A percentile compares a stretch with the other conserved stretches of the same genome.
Conservation (phyloP, 2,888 invertebrate genomes). For the Drosophila putrida region DNA sequence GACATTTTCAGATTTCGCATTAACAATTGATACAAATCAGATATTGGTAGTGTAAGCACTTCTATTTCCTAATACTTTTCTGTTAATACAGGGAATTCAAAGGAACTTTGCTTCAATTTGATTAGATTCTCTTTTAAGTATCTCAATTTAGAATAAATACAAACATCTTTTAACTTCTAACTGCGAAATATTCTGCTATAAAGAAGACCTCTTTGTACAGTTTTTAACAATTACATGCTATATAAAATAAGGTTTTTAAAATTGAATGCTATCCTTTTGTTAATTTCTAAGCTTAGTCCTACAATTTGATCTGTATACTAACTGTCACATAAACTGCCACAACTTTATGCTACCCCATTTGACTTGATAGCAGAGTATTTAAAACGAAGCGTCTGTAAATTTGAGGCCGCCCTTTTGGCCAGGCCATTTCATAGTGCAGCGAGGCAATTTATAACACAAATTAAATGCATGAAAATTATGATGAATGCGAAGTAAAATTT, state of each 20-base stretch:
- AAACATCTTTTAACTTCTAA: too few relatives aligned
- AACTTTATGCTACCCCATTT: neutral
- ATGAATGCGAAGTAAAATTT: slow-evolving; percentile 78
- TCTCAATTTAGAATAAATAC: too few relatives aligned
- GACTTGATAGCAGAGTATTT: slow-evolving; percentile 18
- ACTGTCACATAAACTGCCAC: neutral
- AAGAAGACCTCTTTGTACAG: too few relatives aligned
- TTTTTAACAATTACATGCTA: neutral
- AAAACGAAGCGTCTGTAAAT: slow-evolving; percentile 29
- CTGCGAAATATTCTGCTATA: too few relatives aligned
- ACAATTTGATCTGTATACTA: neutral
- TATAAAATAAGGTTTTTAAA: neutral
- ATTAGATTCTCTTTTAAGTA: too few relatives aligned
- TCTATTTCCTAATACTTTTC: neutral
- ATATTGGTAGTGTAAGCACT: neutral
- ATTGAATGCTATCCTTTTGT: neutral
- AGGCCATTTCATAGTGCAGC: slow-evolving; percentile 29
- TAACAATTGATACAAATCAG: neutral
- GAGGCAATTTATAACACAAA: slow-evolving; percentile 74
- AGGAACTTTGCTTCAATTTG: too few relatives aligned
- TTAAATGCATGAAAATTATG: slow-evolving; percentile 79
- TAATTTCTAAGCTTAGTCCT: neutral
- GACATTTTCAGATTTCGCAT: neutral
- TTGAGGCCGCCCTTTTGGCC: slow-evolving; percentile 43
- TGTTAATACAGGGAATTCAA: too few relatives aligned